Evolutionary conservation across 2,888 invertebrate species (phyloP).

Genomic region (Cephus rjabovi): DNA sequence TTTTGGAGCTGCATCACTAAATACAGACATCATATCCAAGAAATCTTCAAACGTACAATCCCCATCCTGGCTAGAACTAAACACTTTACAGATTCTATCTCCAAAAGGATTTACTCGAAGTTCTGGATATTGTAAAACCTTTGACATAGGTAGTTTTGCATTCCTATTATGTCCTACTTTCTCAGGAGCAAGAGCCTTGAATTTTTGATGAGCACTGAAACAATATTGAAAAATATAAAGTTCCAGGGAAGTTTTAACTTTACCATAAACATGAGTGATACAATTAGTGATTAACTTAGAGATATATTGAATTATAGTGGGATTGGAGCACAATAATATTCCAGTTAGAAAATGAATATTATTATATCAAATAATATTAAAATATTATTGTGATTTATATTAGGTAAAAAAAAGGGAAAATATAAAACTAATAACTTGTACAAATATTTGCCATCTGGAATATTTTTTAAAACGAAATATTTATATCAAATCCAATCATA

Average conservation of each 20-base stretch:
- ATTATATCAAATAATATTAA: background rate
- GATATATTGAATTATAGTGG: background rate
- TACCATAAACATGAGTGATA: constrained; percentile 9
- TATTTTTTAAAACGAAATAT: background rate
- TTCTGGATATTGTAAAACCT: constrained; percentile 88
- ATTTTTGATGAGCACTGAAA: constrained; percentile 88
- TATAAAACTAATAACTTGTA: too few relatives aligned
- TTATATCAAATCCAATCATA: background rate
- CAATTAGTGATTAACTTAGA: background rate
- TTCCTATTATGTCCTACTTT: constrained; percentile 91
- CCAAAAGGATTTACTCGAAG: constrained; percentile 91
- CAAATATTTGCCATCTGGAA: too few relatives aligned
- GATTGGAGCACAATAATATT: background rate
- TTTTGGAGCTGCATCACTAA: constrained; percentile 90
- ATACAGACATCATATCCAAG: constrained; percentile 96
- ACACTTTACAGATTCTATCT: constrained; percentile 92
- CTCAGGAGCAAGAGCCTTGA: constrained; percentile 89
- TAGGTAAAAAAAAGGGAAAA: background rate
- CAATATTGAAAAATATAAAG: constrained; percentile 23
- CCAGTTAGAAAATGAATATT: background rate
- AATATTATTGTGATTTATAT: background rate
- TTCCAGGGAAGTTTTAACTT: background rate
- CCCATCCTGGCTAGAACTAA: constrained; percentile 88
- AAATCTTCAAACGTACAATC: constrained; percentile 96
- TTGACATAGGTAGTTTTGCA: constrained; percentile 85